These are phyloP conservation scores for Heterotilapia buettikoferi DNA, from an alignment of 2,113 vertebrate species.

Conservation along the genomic window DNA sequence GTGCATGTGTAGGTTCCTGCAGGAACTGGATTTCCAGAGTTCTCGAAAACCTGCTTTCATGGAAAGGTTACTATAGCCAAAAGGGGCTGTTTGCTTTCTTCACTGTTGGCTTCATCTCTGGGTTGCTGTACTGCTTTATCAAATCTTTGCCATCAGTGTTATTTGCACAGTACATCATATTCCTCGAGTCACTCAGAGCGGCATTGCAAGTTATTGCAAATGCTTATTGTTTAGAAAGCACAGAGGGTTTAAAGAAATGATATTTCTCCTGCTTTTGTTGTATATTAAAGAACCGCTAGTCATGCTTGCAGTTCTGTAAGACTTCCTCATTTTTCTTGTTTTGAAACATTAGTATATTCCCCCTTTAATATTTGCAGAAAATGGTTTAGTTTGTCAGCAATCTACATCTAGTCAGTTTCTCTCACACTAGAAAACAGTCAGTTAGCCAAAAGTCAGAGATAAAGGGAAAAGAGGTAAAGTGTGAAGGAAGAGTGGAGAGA, in stretches of 20 bases:
- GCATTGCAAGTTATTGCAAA: background rate
- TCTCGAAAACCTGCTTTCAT: background rate
- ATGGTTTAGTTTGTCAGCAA: background rate
- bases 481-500: background rate
- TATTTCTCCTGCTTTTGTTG: background rate
- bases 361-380: background rate
- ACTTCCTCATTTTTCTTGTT: background rate
- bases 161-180: background rate
- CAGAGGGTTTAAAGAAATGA: background rate
- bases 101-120: background rate
- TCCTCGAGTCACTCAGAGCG: background rate
- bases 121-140: background rate
- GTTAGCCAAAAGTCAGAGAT: background rate
- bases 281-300: background rate
- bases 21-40: background rate
- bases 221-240: background rate
- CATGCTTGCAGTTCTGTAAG: background rate
- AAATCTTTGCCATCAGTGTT: background rate
- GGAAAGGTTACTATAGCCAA: background rate
- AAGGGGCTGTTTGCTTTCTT: background rate
- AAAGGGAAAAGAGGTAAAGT: background rate
- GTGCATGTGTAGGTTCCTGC: background rate
- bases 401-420: background rate
- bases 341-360: background rate
- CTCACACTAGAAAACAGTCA: background rate